Evolutionary conservation across 2,113 vertebrate species (phyloP), one percentile per base, ranked within the genome.

Genomic region (Psittacus erithacus): DNA sequence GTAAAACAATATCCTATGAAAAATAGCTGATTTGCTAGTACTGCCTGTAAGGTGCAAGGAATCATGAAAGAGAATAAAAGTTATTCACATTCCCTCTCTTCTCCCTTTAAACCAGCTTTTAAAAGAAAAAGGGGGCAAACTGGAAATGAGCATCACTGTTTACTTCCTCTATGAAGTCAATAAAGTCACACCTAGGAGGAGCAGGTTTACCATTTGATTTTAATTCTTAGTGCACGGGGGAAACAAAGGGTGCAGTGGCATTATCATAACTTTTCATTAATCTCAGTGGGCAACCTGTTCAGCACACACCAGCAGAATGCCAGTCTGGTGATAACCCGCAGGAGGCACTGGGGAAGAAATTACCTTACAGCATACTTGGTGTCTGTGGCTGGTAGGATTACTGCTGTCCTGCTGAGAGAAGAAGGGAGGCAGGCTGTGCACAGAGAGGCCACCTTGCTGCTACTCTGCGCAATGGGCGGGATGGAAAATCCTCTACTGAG

Each of bases 391-490:
- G 14, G 14, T 19, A 35, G 22, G 43, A 50, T 47, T 69, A 64
- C 43, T 50, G 59, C 23, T 38, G 2, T 31, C 24, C 38, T 24
- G 70, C 5, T 8, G 47, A 20, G 33, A 62, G 57, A 25, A 12
- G 53, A 44, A 31, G 31, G 25, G 60, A 50, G 62, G 29, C 9
- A 44, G 43, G 53, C 38, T 33, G 67, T 6, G 73, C 25, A 4
- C 0, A 0, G 39, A 55, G 53, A 41, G 17, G 29, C 69, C 64
- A 25, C 52, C 11, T 29, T 46, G 53, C 78, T 2, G 1, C 24
- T 1, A 33, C n/a, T 43, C 44, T 6, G 1, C 16, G 2, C 25
- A 6, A 17, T 1, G 1, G 25, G 25, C 16, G 28, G 28, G 18
- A 43, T 0, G 5, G 29, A 28, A 47, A 62, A 62, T 17, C 35